A percentile compares a stretch with the other conserved stretches of the same genome.
Conservation (phyloP, 2,888 invertebrate species). For the Gisinianus flammeolus region DNA sequence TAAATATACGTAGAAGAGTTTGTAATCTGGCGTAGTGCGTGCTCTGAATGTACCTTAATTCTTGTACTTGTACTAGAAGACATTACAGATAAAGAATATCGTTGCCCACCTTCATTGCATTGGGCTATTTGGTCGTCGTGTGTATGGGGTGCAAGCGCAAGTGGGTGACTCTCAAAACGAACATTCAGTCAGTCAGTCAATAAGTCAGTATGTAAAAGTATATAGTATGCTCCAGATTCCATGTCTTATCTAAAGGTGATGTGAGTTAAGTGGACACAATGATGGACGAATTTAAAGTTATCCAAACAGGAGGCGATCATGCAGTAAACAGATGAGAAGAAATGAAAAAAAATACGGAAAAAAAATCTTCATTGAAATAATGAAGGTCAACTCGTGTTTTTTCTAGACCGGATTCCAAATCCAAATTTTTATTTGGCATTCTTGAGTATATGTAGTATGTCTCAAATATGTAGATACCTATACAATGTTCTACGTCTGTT, state of each 20-base stretch:
- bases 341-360: constrained; percentile 1
- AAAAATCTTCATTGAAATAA: constrained; percentile 7
- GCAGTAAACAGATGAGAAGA: neutral
- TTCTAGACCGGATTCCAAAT: constrained; percentile 18
- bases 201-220: neutral
- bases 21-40: neutral
- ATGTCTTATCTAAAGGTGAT: neutral
- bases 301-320: neutral
- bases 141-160: no score
- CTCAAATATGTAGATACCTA: no score
- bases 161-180: no score
- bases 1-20: neutral
- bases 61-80: neutral
- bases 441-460: neutral
- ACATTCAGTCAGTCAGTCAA: no score
- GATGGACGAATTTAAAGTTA: neutral
- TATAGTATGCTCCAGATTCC: neutral
- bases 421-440: neutral
- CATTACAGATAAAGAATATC: no score
- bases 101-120: neutral
- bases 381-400: constrained; percentile 17
- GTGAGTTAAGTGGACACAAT: neutral
- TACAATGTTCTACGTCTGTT: no score
- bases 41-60: neutral
- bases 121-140: no score